Percentiles rank a stretch among this genome's conserved stretches.
These are phyloP conservation scores for Platysternon megacephalum DNA, from an alignment of 2,113 vertebrate genomes.

Conservation along the genomic window DNA sequence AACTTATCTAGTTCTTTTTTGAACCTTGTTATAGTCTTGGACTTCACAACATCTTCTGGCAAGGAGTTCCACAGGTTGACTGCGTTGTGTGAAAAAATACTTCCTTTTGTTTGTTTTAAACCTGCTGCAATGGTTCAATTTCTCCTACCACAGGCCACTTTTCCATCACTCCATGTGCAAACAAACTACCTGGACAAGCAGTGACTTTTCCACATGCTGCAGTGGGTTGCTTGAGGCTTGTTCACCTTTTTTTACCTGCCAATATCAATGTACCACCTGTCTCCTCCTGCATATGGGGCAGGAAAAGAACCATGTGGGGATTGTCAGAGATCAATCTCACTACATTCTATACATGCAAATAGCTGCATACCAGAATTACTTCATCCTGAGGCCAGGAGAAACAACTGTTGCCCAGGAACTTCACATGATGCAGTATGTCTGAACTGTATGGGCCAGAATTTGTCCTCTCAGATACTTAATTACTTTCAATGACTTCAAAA, in stretches of 20 bases:
- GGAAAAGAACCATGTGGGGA: background rate
- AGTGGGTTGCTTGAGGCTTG: background rate
- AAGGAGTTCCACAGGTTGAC: no score
- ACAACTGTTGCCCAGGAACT: background rate
- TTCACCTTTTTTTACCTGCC: background rate
- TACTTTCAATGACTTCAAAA: background rate
- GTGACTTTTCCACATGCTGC: background rate
- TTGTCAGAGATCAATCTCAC: background rate
- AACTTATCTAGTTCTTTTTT: no score
- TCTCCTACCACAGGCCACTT: background rate
- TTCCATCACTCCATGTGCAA: background rate
- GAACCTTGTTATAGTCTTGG: no score
- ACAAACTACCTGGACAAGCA: background rate
- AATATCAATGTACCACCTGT: background rate
- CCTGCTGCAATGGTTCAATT: background rate
- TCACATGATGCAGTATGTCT: background rate
- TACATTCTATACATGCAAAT: background rate
- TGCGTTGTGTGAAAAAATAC: no score
- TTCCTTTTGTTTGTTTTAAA: no score
- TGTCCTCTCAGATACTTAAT: background rate
- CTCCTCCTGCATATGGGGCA: background rate
- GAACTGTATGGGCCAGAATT: background rate
- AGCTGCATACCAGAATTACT: background rate
- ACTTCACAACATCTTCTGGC: no score
- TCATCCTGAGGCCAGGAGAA: background rate